phyloP scores from a whole-genome alignment of 2,888 invertebrate genomes.

The Formica aserva region DNA sequence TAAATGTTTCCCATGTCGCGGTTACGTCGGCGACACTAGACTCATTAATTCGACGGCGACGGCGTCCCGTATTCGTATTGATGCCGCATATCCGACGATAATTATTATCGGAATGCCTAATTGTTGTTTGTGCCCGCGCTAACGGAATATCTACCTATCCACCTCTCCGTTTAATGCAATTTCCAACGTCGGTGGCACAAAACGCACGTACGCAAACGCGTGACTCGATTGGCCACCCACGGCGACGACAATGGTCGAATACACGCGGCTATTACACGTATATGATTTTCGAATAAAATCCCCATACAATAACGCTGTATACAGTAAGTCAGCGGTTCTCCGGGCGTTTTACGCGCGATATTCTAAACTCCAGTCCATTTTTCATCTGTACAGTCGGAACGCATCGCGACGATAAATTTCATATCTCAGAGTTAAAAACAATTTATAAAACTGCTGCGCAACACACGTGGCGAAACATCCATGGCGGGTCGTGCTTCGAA shows the following conservation, averaged over 20 bases:
- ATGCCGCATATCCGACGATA: slow-evolving; percentile 75
- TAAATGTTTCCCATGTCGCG: slow-evolving; percentile 56
- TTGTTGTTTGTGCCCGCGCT: slow-evolving; percentile 74
- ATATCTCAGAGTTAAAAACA: slow-evolving; percentile 46
- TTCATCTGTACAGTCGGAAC: slow-evolving; percentile 34
- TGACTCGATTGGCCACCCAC: background rate
- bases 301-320: slow-evolving; percentile 3
- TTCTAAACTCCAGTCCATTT: slow-evolving; percentile 45
- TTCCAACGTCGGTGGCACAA: slow-evolving; percentile 70
- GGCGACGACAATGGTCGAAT: background rate
- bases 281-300: slow-evolving; percentile 33
- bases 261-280: background rate
- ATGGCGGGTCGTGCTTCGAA: background rate
- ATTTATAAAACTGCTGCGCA: slow-evolving; percentile 46
- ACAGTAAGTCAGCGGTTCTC: slow-evolving; percentile 38
- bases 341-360: slow-evolving; percentile 33
- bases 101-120: slow-evolving; percentile 79
- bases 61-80: slow-evolving; percentile 77
- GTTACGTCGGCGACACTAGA: slow-evolving; percentile 44
- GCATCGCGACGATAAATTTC: slow-evolving; percentile 53
- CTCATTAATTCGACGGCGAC: slow-evolving; percentile 69
- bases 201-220: slow-evolving; percentile 50
- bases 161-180: slow-evolving; percentile 72
- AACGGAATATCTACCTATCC: slow-evolving; percentile 43
- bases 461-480: background rate